Conservation (phyloP, 1,140 invertebrate genomes). For the Andricus grossulariae region DNA sequence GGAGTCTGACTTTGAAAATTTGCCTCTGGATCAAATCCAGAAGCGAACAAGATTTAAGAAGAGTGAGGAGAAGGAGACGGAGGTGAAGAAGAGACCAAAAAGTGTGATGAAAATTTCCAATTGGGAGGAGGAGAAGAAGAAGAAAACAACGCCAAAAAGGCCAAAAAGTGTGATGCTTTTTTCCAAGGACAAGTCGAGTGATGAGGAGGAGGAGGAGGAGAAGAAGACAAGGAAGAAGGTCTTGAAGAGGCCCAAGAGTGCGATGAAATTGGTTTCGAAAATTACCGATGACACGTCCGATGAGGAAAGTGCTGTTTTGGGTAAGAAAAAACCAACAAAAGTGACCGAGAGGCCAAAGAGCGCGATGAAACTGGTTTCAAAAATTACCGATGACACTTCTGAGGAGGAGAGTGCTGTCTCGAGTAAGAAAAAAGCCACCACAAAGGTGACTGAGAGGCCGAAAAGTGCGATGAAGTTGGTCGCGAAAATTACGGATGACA, state of each 20-base stretch:
- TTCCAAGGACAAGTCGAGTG: neutral
- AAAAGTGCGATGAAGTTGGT: slow-evolving; percentile 5
- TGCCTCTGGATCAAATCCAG: neutral
- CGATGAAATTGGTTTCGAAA: slow-evolving; percentile 7
- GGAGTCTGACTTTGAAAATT: neutral
- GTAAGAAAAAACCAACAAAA: neutral
- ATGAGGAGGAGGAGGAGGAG: neutral
- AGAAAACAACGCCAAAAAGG: neutral
- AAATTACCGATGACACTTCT: neutral
- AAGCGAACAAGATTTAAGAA: neutral
- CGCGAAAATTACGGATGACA: neutral
- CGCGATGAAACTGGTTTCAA: slow-evolving; percentile 1
- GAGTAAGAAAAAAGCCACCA: neutral
- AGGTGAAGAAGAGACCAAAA: neutral
- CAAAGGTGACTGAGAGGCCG: neutral
- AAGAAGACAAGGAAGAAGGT: neutral
- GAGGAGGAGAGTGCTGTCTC: neutral
- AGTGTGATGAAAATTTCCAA: slow-evolving; percentile 18
- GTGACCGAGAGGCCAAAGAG: neutral
- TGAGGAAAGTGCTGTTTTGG: slow-evolving; percentile 2
- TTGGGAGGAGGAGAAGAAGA: neutral
- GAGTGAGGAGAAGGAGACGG: neutral
- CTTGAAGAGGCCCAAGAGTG: slow-evolving; percentile 6
- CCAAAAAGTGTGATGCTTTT: slow-evolving; percentile 1
- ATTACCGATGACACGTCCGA: neutral